Percentiles rank a stretch among this genome's conserved stretches.
Conservation (phyloP, 2,797 vertebrate species). For the Mico argentatus region DNA sequence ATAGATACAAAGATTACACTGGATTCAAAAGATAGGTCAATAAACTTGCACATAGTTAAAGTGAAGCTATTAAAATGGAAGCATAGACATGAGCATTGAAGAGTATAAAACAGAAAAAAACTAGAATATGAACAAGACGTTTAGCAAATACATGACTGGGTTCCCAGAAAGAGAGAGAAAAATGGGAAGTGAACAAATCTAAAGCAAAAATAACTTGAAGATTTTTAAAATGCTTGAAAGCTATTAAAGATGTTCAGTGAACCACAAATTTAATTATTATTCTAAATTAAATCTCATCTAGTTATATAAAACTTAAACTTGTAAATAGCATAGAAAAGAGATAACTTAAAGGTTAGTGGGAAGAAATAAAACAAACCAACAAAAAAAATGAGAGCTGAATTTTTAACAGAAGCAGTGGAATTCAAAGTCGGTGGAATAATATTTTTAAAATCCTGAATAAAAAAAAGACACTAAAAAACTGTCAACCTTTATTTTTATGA, state of each 20-base stretch:
- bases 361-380: not conserved
- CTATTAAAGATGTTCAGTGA: not conserved
- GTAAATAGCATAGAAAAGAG: not conserved
- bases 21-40: not conserved
- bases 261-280: not conserved
- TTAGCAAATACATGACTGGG: not conserved
- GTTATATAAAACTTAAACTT: not conserved
- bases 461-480: not conserved
- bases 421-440: not conserved
- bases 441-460: not conserved
- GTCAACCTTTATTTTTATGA: not conserved
- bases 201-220: not conserved
- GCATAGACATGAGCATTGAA: not conserved
- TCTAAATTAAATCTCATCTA: not conserved
- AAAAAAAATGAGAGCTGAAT: not conserved
- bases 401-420: not conserved
- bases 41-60: not conserved
- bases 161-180: not conserved
- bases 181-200: not conserved
- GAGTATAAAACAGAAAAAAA: not conserved
- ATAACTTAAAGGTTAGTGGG: not conserved
- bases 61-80: not conserved
- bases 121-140: fast-evolving
- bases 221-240: not conserved
- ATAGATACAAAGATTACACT: not conserved